Evolutionary conservation across 37 sponge, comb jelly and placozoan species (phyloP).

Genomic region (Axinella damicornis): DNA sequence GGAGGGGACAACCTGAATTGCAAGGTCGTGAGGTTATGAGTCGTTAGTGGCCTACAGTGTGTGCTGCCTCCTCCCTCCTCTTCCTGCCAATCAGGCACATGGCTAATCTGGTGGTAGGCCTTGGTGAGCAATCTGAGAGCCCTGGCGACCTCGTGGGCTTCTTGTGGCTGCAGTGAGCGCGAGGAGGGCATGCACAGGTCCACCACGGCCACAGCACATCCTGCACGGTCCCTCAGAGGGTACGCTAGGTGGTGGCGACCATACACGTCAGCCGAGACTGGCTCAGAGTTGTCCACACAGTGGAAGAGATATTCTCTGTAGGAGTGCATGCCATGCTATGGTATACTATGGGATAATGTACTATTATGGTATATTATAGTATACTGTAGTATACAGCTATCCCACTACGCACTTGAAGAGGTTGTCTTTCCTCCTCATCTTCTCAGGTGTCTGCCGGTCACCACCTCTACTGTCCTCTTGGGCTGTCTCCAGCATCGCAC

Average conservation of each 20-base stretch:
- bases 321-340: background rate
- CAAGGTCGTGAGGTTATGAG: no score
- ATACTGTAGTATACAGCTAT: no score
- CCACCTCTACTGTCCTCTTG: no score
- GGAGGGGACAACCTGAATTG: no score
- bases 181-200: conserved; percentile 49
- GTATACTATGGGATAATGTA: no score
- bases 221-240: conserved; percentile 78
- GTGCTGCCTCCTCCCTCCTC: background rate
- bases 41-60: no score
- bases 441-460: no score
- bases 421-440: conserved; percentile 38
- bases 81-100: background rate
- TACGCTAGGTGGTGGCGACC: conserved; percentile 57
- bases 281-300: conserved; percentile 74
- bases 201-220: conserved; percentile 82
- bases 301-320: conserved; percentile 82
- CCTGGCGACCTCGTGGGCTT: conserved; percentile 62
- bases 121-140: conserved; percentile 64
- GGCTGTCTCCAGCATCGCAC: no score
- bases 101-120: conserved; percentile 59
- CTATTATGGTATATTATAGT: no score
- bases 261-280: conserved; percentile 62
- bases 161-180: conserved; percentile 4
- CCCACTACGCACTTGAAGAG: conserved; percentile 65